Percentiles rank a stretch among this genome's conserved stretches.
phyloP scores from a whole-genome alignment of 2,113 vertebrate species.

The Struthidea cinerea region DNA sequence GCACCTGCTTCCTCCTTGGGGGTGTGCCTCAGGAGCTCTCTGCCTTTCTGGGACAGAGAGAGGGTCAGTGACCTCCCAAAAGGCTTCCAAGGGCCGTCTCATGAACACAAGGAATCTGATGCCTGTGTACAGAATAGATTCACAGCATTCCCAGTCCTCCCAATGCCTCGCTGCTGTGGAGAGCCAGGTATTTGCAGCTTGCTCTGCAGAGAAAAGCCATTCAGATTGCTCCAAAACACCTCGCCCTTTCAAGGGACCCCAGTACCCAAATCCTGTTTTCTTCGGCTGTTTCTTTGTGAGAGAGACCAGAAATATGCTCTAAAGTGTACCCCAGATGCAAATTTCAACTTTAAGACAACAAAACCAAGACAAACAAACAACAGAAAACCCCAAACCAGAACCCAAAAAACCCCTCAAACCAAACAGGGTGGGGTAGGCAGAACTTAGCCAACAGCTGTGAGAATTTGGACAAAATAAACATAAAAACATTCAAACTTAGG shows the following conservation, averaged over 20 bases:
- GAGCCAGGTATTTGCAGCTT: neutral
- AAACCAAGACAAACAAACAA: neutral
- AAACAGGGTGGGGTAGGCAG: neutral
- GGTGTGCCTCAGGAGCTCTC: neutral
- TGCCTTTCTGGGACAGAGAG: neutral
- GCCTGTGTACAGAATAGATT: neutral
- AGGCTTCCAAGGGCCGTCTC: neutral
- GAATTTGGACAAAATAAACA: neutral
- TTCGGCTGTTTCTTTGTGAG: neutral
- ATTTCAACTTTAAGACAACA: neutral
- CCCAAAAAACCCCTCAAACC: neutral
- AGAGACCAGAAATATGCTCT: neutral
- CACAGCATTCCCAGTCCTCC: neutral
- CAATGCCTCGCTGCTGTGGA: neutral
- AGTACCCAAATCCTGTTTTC: neutral
- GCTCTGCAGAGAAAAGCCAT: neutral
- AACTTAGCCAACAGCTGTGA: neutral
- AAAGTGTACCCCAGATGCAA: neutral
- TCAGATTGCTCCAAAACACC: neutral
- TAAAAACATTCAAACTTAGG: neutral
- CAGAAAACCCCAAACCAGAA: neutral
- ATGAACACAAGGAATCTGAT: neutral
- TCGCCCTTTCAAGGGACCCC: neutral
- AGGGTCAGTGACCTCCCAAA: neutral
- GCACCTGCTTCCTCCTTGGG: neutral